Evolutionary conservation across 2,113 vertebrate species (phyloP).

Genomic region (Anguilla rostrata): DNA sequence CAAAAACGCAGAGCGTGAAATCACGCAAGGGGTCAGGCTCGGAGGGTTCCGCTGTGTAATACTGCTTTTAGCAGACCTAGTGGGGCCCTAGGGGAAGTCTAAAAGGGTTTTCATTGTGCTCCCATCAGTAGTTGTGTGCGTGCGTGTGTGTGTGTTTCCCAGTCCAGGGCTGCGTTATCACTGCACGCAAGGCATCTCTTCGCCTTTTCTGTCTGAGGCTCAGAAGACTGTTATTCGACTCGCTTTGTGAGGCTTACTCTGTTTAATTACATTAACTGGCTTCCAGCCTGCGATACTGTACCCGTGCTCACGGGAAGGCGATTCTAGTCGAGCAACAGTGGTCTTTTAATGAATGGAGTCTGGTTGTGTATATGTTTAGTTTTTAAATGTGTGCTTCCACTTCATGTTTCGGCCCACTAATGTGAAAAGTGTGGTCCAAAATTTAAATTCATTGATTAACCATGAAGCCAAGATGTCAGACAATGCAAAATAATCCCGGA

Average conservation of each 20-base stretch:
- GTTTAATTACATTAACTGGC: background rate
- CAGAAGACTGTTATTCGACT: background rate
- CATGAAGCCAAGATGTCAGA: background rate
- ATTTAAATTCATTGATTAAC: background rate
- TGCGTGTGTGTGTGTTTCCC: background rate
- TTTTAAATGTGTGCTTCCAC: background rate
- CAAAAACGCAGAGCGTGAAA: background rate
- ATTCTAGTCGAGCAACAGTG: background rate
- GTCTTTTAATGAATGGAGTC: background rate
- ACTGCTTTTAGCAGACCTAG: slow-evolving; percentile 17
- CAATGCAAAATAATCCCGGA: background rate
- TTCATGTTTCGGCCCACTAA: background rate
- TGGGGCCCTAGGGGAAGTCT: slow-evolving; percentile 39
- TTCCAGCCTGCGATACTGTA: background rate
- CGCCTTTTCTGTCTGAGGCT: background rate
- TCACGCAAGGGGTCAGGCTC: slow-evolving; percentile 39
- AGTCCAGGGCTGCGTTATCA: slow-evolving; percentile 15
- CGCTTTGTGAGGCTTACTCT: slow-evolving; percentile 11
- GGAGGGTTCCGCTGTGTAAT: slow-evolving; percentile 31
- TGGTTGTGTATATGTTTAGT: background rate
- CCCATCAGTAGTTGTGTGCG: background rate
- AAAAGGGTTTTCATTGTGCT: slow-evolving; percentile 37
- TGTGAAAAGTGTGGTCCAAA: background rate
- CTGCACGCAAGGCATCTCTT: background rate
- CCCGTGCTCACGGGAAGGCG: background rate